phyloP scores from a whole-genome alignment of 2,797 vertebrate species.

The Xiphophorus birchmanni region DNA sequence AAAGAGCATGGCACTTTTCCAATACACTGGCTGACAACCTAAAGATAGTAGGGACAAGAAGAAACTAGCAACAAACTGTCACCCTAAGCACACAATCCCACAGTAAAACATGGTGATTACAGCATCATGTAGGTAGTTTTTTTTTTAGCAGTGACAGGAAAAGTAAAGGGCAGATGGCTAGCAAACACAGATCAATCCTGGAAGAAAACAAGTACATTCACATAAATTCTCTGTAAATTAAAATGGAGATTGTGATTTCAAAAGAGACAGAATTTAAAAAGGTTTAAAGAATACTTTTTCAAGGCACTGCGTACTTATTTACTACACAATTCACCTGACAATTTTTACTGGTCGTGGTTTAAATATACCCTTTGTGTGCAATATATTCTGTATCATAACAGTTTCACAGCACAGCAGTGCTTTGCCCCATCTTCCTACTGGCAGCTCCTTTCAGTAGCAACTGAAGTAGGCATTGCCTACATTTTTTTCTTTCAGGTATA shows the following conservation, averaged over 20 bases:
- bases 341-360: constrained; percentile 10
- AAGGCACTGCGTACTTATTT: background rate
- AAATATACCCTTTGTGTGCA: constrained; percentile 6
- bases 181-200: background rate
- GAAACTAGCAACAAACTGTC: background rate
- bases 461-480: constrained; percentile 47
- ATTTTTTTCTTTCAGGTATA: constrained; percentile 45
- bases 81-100: background rate
- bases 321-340: background rate
- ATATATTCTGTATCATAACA: constrained; percentile 15
- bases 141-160: background rate
- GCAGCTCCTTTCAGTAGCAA: constrained; percentile 37
- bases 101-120: background rate
- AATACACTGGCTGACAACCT: background rate
- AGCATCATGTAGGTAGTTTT: background rate
- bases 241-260: background rate
- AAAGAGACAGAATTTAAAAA: background rate
- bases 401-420: constrained; percentile 12
- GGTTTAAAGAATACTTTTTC: background rate
- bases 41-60: background rate
- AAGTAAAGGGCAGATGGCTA: background rate
- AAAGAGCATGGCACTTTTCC: background rate
- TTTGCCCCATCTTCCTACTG: constrained; percentile 25
- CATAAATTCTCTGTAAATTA: background rate
- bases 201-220: background rate